Base-by-base conservation (phyloP, 2,113 vertebrate species). In the Lepisosteus oculatus region DNA sequence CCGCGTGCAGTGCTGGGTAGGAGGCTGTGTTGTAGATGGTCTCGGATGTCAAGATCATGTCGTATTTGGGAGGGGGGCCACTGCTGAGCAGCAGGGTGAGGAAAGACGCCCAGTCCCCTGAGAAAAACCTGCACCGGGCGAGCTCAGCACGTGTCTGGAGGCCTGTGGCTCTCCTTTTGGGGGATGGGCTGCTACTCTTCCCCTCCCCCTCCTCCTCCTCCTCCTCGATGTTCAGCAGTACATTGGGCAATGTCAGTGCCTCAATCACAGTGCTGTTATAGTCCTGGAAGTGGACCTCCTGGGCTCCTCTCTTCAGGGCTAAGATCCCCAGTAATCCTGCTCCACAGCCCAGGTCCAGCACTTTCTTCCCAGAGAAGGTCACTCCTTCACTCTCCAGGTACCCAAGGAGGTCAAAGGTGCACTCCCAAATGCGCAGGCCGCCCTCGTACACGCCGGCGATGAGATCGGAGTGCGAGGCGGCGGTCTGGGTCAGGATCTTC, bases 341-440 rank as follows among this genome's bases (percentile, higher is more conserved):
- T 41, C 97, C 97, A 0, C 97, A 99, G 76, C 97, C 97, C 67
- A 99, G 90, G 81, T 99, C 97, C 81, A 99, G 13, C 3, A 99
- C 94, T 0, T 67, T 79, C 81, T 93, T 96, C 29, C 89, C 87
- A 54, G 81, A 51, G 69, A 98, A 95, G 0, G 80, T 83, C 74
- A 93, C 84, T 14, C 82, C 79, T 5, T 92, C 84, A 65, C 88
- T 86, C 0, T 90, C 88, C 41, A 97, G 73, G 82, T 94, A 93
- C 65, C 88, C 82, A 8, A 97, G 72, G 13, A 99, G 93, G 80
- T 99, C 97, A 51, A 95, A 96, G 0, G 97, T 99, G 83, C 97
- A 97, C 79, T 99, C 96, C 97, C 97, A 99, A 79, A 99, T 95
- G 86, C 96, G 97, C 79, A 99, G 85, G 11, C 97, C 97, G 63